A percentile compares a stretch with the other conserved stretches of the same genome.
These are phyloP conservation scores for Heliconius ismenius DNA, from an alignment of 2,888 invertebrate genomes.

Conservation along the genomic window DNA sequence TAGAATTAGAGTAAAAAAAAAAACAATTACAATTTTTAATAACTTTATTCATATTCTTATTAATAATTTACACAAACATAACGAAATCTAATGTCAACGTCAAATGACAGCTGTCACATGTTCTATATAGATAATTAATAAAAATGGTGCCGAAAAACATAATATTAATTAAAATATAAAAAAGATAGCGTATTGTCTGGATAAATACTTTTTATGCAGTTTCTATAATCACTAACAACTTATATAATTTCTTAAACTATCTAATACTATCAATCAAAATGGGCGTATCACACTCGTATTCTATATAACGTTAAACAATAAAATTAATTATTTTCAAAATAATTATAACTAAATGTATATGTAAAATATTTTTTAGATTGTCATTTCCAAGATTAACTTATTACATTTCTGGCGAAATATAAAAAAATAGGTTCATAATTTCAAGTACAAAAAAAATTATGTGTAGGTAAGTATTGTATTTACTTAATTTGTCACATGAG, in stretches of 20 bases:
- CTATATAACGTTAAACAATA: constrained; percentile 14
- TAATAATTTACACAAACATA: constrained; percentile 80
- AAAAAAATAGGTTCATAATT: background rate
- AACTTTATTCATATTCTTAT: constrained; percentile 75
- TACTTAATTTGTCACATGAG: background rate
- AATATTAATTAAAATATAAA: constrained; percentile 9
- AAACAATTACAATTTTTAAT: constrained; percentile 64
- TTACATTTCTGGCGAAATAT: background rate
- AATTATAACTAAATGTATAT: constrained; percentile 11
- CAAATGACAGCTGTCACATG: constrained; percentile 42
- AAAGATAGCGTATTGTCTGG: constrained; percentile 30
- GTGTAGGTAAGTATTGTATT: background rate
- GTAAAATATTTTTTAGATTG: background rate
- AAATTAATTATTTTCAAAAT: constrained; percentile 16
- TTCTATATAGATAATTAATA: constrained; percentile 29
- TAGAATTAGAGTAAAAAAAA: constrained; percentile 37
- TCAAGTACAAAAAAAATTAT: background rate
- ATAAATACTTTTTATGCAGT: constrained; percentile 21
- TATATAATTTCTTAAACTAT: constrained; percentile 19
- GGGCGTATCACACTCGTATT: constrained; percentile 37
- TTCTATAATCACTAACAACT: background rate
- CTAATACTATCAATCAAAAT: constrained; percentile 34
- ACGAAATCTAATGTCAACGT: constrained; percentile 72
- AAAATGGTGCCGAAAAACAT: constrained; percentile 17
- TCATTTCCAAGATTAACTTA: background rate